Evolutionary conservation across 1,140 invertebrate species (phyloP).

Genomic region (Steinernema feltiae): DNA sequence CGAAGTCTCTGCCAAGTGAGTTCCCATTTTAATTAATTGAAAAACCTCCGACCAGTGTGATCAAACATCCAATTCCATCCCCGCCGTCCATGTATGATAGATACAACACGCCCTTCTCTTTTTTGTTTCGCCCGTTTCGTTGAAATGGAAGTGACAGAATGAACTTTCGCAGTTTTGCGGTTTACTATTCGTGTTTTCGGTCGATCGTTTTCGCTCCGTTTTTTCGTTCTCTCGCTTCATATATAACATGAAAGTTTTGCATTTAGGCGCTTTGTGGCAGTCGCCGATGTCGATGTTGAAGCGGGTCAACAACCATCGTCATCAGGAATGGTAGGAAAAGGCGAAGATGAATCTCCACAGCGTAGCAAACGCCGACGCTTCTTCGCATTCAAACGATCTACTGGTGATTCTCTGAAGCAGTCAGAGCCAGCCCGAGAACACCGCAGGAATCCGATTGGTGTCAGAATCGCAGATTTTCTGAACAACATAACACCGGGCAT

Average conservation of each 20-base stretch:
- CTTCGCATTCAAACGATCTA: neutral
- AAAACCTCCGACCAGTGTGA: no score
- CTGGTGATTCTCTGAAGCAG: neutral
- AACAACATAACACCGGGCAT: neutral
- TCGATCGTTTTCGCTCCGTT: no score
- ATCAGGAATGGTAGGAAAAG: neutral
- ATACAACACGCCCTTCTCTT: neutral
- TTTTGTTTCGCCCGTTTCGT: neutral
- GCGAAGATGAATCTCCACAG: neutral
- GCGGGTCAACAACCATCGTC: neutral
- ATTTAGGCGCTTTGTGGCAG: neutral
- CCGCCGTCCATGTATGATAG: neutral
- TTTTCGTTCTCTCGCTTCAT: no score
- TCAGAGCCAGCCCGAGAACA: neutral
- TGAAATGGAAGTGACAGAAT: neutral
- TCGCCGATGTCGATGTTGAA: neutral
- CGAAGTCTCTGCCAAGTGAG: neutral
- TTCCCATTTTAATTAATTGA: no score
- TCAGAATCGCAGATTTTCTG: neutral
- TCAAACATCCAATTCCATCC: no score
- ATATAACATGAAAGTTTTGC: no score
- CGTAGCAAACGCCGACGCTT: neutral
- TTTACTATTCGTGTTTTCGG: no score
- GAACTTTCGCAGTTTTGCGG: neutral
- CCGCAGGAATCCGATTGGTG: neutral